Conservation (phyloP, 1,140 invertebrate species). For the Zelostemma sp. region DNA sequence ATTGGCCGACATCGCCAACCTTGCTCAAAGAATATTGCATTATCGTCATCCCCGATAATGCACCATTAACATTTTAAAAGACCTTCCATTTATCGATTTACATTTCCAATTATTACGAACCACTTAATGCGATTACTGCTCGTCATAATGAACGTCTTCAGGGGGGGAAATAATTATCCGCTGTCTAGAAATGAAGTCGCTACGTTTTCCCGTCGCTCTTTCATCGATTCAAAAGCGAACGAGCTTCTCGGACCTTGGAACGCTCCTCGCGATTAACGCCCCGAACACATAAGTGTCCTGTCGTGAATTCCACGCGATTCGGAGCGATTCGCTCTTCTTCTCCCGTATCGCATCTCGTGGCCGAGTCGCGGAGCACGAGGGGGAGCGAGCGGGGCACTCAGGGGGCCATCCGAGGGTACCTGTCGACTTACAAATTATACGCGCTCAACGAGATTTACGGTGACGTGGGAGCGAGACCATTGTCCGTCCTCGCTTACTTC, state of each 20-base stretch:
- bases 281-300: constrained; percentile 39
- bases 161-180: no score
- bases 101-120: no score
- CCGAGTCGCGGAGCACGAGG: background rate
- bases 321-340: constrained; percentile 39
- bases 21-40: constrained; percentile 47
- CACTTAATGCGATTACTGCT: no score
- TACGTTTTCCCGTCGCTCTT: no score
- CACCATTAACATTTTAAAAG: background rate
- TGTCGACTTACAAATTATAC: constrained; percentile 72
- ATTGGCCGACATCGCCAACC: constrained; percentile 62
- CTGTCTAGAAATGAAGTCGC: no score
- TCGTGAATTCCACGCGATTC: constrained; percentile 39
- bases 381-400: background rate
- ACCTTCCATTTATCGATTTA: no score
- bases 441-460: constrained; percentile 70
- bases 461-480: constrained; percentile 70
- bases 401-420: constrained; percentile 37
- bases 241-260: constrained; percentile 34
- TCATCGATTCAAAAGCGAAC: no score
- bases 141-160: no score
- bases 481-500: constrained; percentile 69
- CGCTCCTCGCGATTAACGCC: constrained; percentile 35
- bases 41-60: constrained; percentile 38
- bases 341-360: constrained; percentile 26